Conservation (phyloP, 2,888 invertebrate genomes). For the Microctonus brassicae region DNA sequence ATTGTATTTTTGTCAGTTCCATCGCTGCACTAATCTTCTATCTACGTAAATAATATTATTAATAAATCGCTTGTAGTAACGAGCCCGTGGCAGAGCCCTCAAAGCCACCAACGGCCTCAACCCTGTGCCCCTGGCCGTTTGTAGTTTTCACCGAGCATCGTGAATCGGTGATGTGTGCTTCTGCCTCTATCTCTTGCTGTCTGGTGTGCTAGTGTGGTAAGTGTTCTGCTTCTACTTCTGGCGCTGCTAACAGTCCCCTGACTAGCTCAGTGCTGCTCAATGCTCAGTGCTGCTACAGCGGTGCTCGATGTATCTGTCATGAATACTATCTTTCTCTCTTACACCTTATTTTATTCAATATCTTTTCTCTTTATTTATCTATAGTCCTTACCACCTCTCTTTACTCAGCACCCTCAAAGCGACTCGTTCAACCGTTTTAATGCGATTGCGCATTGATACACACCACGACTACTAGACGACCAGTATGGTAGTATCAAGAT, state of each 20-base stretch:
- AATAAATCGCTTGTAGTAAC: conserved; percentile 50
- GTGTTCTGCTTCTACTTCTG: conserved; percentile 37
- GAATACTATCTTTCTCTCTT: conserved; percentile 51
- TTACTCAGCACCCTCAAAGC: conserved; percentile 47
- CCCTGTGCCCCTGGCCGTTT: conserved; percentile 67
- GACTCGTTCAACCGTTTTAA: conserved; percentile 61
- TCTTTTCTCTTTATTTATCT: conserved; percentile 55
- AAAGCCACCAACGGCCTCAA: conserved; percentile 66
- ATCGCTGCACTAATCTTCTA: conserved; percentile 56
- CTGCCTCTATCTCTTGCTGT: no score
- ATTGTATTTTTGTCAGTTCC: conserved; percentile 68
- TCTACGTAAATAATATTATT: conserved; percentile 42
- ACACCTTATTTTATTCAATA: conserved; percentile 41
- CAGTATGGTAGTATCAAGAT: no score
- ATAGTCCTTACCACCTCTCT: conserved; percentile 57
- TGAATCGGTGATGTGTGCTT: conserved; percentile 53
- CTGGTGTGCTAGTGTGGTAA: no score
- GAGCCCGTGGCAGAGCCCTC: conserved; percentile 62
- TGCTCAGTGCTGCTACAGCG: conserved; percentile 2
- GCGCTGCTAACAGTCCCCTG: neutral
- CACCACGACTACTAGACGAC: no score
- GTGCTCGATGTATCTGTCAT: no score
- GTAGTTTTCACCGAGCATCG: conserved; percentile 64
- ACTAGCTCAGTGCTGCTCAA: no score
- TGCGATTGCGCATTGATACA: conserved; percentile 68